phyloP scores from a whole-genome alignment of 2,888 invertebrate genomes.

The Hydrotaea diabolus region DNA sequence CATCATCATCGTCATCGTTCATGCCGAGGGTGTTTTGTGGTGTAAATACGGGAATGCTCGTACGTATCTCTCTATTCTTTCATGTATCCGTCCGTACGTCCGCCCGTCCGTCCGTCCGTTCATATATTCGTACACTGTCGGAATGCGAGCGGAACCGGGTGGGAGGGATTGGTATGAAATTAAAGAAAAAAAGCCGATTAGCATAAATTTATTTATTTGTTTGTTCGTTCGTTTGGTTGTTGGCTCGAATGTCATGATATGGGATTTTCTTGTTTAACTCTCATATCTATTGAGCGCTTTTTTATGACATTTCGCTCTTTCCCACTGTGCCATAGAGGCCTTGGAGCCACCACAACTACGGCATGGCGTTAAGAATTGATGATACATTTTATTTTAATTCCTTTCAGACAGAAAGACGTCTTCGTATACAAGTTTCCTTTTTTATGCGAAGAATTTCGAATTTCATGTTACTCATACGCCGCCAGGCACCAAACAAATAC shows the following conservation, averaged over 20 bases:
- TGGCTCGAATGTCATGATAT: slow-evolving; percentile 56
- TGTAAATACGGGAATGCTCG: slow-evolving; percentile 33
- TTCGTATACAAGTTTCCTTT: background rate
- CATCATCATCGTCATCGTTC: no score
- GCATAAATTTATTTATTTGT: slow-evolving; percentile 69
- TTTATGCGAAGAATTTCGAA: background rate
- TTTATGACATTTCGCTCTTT: slow-evolving; percentile 9
- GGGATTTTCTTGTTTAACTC: slow-evolving; percentile 68
- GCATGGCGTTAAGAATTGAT: background rate
- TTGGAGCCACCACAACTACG: background rate
- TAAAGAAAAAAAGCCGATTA: slow-evolving; percentile 67
- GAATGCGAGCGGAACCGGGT: background rate
- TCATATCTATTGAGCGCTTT: slow-evolving; percentile 59
- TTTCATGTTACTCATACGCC: slow-evolving; percentile 10
- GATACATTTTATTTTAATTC: slow-evolving; percentile 20
- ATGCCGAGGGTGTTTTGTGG: slow-evolving; percentile 53
- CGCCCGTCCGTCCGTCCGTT: background rate
- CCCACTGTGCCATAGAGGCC: background rate
- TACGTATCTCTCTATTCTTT: background rate
- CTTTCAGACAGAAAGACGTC: background rate
- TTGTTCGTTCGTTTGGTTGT: slow-evolving; percentile 34
- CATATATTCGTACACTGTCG: background rate
- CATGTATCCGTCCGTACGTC: background rate
- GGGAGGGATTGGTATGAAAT: slow-evolving; percentile 32
- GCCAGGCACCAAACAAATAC: background rate